phyloP scores from a whole-genome alignment of 2,113 vertebrate genomes.

The Crotalus tigris region DNA sequence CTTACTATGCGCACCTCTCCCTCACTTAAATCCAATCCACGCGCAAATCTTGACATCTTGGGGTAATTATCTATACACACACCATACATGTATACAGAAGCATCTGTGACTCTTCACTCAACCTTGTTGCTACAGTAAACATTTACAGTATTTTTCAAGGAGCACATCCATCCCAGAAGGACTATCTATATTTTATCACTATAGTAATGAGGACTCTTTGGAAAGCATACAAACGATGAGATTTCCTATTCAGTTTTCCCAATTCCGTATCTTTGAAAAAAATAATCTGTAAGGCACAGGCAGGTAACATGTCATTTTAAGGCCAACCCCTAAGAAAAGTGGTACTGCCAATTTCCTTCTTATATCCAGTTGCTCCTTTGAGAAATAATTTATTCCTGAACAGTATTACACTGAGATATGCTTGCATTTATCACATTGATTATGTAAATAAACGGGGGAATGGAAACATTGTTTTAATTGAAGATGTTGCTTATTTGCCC shows the following conservation, averaged over 20 bases:
- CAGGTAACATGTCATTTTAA: not conserved
- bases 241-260: not conserved
- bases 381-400: slow-evolving; percentile 12
- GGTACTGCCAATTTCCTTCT: not conserved
- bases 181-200: not conserved
- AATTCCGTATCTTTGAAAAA: not conserved
- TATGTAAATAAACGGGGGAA: slow-evolving; percentile 19
- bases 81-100: too few relatives aligned
- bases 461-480: slow-evolving; percentile 49
- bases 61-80: not conserved
- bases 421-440: slow-evolving; percentile 52
- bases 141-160: not conserved
- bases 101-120: not conserved
- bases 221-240: not conserved
- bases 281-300: not conserved
- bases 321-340: not conserved
- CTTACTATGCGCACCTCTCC: too few relatives aligned
- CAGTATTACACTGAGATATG: slow-evolving; percentile 28
- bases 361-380: not conserved
- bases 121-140: not conserved
- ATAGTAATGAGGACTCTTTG: not conserved
- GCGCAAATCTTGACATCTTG: too few relatives aligned
- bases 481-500: slow-evolving; percentile 47
- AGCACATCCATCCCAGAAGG: not conserved
- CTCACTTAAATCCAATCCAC: too few relatives aligned